phyloP scores from a whole-genome alignment of 2,113 vertebrate species.

The Paramisgurnus dabryanus region DNA sequence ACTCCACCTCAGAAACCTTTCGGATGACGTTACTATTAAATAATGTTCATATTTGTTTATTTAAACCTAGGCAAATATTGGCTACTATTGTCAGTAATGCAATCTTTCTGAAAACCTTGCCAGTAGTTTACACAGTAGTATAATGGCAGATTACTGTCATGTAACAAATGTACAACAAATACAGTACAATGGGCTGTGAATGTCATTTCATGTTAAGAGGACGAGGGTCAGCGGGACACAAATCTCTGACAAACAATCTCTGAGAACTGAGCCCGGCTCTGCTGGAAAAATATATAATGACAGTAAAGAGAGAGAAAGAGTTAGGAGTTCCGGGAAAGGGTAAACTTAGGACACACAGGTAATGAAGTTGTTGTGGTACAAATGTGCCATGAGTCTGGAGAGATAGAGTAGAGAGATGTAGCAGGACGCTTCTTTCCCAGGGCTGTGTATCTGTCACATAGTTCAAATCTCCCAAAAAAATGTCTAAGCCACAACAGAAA shows the following conservation, averaged over 20 bases:
- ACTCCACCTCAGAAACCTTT: no score
- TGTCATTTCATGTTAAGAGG: slow-evolving; percentile 71
- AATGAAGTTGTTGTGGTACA: not conserved
- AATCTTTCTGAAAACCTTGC: no score
- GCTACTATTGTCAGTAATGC: no score
- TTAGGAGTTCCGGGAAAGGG: not conserved
- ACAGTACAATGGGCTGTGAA: not conserved
- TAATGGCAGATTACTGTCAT: no score
- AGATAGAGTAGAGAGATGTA: slow-evolving; percentile 23
- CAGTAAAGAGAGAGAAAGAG: slow-evolving; percentile 25
- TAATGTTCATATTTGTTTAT: no score
- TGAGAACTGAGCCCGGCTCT: slow-evolving; percentile 55
- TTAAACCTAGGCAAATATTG: no score
- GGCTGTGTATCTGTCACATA: not conserved
- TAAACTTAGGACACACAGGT: not conserved
- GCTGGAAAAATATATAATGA: slow-evolving; percentile 28
- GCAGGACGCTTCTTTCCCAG: not conserved
- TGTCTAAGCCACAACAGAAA: not conserved
- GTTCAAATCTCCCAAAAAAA: not conserved
- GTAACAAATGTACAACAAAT: no score
- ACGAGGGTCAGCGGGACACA: slow-evolving; percentile 70
- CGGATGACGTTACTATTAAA: no score
- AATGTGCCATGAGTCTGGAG: not conserved
- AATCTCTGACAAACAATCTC: slow-evolving; percentile 40
- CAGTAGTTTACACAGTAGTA: no score